Evolutionary conservation across 2,797 vertebrate genomes (phyloP), one percentile per base, ranked within the genome.

Genomic region (Bradypus variegatus): DNA sequence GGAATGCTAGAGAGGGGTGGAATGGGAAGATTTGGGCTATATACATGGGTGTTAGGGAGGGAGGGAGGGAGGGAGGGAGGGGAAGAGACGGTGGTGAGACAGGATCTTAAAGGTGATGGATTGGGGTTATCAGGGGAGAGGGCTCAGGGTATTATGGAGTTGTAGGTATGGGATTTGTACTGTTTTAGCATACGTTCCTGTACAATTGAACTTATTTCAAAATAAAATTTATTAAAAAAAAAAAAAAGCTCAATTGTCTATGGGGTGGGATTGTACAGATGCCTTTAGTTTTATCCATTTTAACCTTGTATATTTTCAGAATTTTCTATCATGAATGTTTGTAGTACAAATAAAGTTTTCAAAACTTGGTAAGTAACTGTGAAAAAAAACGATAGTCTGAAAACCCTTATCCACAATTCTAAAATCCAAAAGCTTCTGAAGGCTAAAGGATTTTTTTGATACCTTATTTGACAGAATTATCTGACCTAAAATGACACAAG

Each of bases 401-500:
- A 91, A 84, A 85, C 4, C 33, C 58, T 91, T 70, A 82, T 78
- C 58, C 23, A 41, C 9, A 82, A 55, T 89, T 84, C 73, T 78
- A 23, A 92, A 95, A 91, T 89, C 8, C 8, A 88, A 16, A 89
- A 41, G 31, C 90, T 2, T 88, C 77, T 75, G 36, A 94, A 75
- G 88, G 36, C 79, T 53, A 25, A 65, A 91, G 38, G 23, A 7
- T n/a, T 75, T 10, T 33, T 31, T 11, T 45, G 8, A 55, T 16
- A 67, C 6, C 19, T 84, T 16, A 86, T 90, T 94, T 94, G 72
- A 18, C 75, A 94, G 62, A 95, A 92, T 95, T 89, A 41, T 38
- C 79, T 95, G 91, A 93, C 75, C 94, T 92, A 23, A 94, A 95
- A 83, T 92, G 91, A 91, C 86, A 76, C 0, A 27, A 91, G 41